Percentiles rank a stretch among this genome's conserved stretches.
phyloP scores from a whole-genome alignment of 2,113 vertebrate genomes.

The Nesogale talazaci region DNA sequence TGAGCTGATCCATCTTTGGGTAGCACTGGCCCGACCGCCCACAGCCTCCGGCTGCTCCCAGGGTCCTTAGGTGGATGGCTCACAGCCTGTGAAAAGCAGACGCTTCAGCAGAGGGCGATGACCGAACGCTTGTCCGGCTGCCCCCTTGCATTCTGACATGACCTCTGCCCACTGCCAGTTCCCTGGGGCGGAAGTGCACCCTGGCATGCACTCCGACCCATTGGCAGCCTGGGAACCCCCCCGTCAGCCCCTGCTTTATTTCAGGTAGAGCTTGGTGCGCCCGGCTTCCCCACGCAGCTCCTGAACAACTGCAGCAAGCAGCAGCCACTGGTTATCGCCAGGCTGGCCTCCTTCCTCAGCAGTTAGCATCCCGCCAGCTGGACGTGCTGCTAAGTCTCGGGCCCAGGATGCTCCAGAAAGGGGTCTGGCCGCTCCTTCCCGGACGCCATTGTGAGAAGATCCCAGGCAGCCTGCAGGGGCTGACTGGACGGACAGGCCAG shows the following conservation, averaged over 20 bases:
- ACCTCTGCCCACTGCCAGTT: background rate
- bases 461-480: background rate
- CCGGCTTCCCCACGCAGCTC: slow-evolving; percentile 89
- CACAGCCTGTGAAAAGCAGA: background rate
- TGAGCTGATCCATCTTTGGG: background rate
- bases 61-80: background rate
- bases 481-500: background rate
- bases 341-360: slow-evolving; percentile 88
- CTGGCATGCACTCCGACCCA: background rate
- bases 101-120: background rate
- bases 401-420: background rate
- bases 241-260: slow-evolving; percentile 62
- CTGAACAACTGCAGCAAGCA: slow-evolving; percentile 87
- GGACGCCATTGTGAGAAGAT: background rate
- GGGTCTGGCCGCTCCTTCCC: background rate
- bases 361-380: slow-evolving; percentile 65
- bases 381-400: slow-evolving; percentile 25
- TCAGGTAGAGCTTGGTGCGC: slow-evolving; percentile 95
- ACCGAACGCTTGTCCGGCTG: background rate
- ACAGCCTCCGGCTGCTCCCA: background rate
- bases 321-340: slow-evolving; percentile 93
- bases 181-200: background rate
- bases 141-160: background rate
- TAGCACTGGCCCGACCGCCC: background rate
- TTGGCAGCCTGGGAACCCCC: background rate